Conservation (phyloP, 2,113 vertebrate species). For the Semnornis frantzii region DNA sequence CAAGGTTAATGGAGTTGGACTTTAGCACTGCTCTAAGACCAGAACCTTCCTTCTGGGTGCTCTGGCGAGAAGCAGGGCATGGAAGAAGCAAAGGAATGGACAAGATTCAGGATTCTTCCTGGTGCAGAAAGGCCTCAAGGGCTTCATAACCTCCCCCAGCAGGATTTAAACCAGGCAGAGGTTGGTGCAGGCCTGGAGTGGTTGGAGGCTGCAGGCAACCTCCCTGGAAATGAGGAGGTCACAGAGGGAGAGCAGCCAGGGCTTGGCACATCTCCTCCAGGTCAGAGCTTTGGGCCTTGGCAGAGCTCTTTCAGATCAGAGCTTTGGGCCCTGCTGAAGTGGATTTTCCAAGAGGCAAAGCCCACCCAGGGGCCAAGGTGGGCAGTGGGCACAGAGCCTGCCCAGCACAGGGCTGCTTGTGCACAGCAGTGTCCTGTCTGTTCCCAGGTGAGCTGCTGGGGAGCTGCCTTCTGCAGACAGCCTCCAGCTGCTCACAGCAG, state of each 20-base stretch:
- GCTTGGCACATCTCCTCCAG: background rate
- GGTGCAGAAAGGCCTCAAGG: background rate
- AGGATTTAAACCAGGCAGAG: background rate
- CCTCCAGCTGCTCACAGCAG: accelerated
- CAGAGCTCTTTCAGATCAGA: no score
- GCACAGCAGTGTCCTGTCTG: background rate
- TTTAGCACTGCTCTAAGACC: background rate
- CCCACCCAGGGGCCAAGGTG: accelerated
- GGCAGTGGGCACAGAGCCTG: background rate
- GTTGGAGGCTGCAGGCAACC: background rate
- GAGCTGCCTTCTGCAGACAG: background rate
- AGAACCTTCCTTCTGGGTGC: background rate
- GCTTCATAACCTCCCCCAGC: background rate
- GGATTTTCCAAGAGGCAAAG: background rate
- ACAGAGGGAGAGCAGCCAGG: accelerated
- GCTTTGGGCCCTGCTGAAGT: background rate
- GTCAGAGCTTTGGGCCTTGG: background rate
- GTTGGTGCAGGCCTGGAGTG: background rate
- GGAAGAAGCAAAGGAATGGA: background rate
- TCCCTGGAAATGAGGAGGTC: background rate
- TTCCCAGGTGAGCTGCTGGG: background rate
- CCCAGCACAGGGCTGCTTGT: accelerated
- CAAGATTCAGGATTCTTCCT: background rate
- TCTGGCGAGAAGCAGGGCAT: background rate
- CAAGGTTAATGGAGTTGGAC: accelerated